Base-by-base conservation (phyloP, 1,140 invertebrate genomes). In the Drosophila leontia region DNA sequence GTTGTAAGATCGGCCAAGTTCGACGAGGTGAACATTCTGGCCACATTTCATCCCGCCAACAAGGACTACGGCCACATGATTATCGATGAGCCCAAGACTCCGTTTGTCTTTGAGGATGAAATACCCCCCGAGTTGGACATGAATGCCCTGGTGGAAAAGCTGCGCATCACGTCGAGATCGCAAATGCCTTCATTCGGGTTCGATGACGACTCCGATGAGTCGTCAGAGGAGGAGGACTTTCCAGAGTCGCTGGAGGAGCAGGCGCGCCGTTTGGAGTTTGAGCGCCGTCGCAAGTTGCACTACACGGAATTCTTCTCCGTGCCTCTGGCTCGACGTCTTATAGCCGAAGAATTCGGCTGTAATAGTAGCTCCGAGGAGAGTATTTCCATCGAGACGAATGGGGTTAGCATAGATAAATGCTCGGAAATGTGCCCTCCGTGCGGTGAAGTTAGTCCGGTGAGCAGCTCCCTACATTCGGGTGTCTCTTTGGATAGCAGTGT, bases 11-110 rank as follows among this genome's bases (percentile, higher is more conserved):
- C 58, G 12, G 86, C 86, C 62, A 91, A 91, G 23, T 91, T 91
- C 26, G 87, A 91, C 59, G 86, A 91, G 62, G 5, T 75, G 3
- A 91, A 91, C 44, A 75, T 91, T n/a, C 8, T 91, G 68, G 71
- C 42, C 29, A 91, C 86, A 7, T 91, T 91, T 34, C 86, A 91
- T 59, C 86, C 87, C 3, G 39, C n/a, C 0, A 57, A 78, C 39
- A 91, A 91, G 82, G 98, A 99, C 94, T 99, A 99, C 93, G 99
- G 99, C 7, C 98, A 99, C 92, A 99, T 99, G 98, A 98, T 99
- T 94, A 98, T 99, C 53, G 97, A 99, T 82, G 98, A 99, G 93
- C 98, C 98, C 29, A 97, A 98, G 94, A 99, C 99, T 5, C 99
- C 99, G 1, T 99, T 96, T 91, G 77, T 91, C 0, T 82, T 71